A percentile compares a stretch with the other conserved stretches of the same genome.
phyloP scores from a whole-genome alignment of 2,113 vertebrate species.

The Chinchilla lanigera region DNA sequence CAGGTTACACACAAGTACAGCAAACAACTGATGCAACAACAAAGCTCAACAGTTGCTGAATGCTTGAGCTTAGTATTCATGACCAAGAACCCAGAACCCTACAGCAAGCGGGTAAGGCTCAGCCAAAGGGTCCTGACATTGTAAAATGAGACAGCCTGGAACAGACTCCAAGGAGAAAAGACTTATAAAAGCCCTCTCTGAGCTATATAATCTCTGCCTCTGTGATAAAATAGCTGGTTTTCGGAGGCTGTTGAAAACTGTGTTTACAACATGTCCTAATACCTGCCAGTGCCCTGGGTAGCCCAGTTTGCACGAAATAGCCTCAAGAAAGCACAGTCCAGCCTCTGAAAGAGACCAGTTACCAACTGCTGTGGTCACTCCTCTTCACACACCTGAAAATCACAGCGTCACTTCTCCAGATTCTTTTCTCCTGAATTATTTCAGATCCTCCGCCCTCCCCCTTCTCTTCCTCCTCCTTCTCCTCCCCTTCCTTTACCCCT shows the following conservation, averaged over 20 bases:
- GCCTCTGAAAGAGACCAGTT: not conserved
- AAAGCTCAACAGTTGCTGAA: too few species aligned
- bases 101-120: not conserved
- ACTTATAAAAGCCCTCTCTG: not conserved
- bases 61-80: not conserved
- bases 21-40: not conserved
- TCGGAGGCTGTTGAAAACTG: accelerated
- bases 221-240: not conserved
- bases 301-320: not conserved
- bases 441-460: not conserved
- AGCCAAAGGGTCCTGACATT: not conserved
- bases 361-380: not conserved
- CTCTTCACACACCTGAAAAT: not conserved
- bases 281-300: not conserved
- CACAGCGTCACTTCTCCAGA: not conserved
- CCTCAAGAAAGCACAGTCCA: not conserved
- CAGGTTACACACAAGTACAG: too few species aligned
- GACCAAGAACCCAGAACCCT: not conserved
- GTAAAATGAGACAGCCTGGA: not conserved
- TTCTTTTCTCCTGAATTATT: not conserved
- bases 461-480: not conserved
- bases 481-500: not conserved
- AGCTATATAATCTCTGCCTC: not conserved
- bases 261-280: accelerated
- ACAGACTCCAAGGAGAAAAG: not conserved